phyloP scores from a whole-genome alignment of 2,113 vertebrate genomes.

The Penelope pileata region DNA sequence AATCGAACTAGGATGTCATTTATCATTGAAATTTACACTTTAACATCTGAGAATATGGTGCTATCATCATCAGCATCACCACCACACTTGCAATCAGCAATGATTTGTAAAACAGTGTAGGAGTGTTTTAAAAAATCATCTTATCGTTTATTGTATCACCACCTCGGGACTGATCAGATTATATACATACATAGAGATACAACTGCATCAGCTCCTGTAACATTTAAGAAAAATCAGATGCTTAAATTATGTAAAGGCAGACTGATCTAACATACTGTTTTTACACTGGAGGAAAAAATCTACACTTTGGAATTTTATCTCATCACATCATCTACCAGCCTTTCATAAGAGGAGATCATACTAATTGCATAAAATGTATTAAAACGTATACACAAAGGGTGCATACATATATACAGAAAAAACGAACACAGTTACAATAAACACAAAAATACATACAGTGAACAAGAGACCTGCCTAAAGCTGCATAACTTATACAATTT shows the following conservation, averaged over 20 bases:
- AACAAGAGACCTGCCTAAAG: conserved; percentile 77
- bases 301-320: conserved; percentile 66
- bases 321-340: conserved; percentile 62
- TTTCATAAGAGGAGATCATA: conserved; percentile 60
- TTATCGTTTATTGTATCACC: conserved; percentile 73
- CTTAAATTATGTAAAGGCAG: conserved; percentile 69
- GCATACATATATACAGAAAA: conserved; percentile 78
- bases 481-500: conserved; percentile 72
- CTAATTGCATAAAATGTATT: conserved; percentile 67
- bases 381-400: conserved; percentile 80
- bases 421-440: conserved; percentile 80
- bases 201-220: conserved; percentile 69
- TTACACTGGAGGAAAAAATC: conserved; percentile 62
- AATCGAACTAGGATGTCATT: conserved; percentile 12
- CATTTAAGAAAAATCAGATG: conserved; percentile 59
- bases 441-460: conserved; percentile 79
- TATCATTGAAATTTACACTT: conserved; percentile 59
- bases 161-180: conserved; percentile 66
- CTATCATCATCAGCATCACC: conserved; percentile 57
- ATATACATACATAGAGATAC: conserved; percentile 74
- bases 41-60: conserved; percentile 53
- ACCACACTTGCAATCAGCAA: conserved; percentile 70
- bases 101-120: conserved; percentile 75
- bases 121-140: conserved; percentile 71
- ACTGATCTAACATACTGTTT: conserved; percentile 61